Base-by-base conservation (phyloP, 2,888 invertebrate genomes). In the Tachina lurida region DNA sequence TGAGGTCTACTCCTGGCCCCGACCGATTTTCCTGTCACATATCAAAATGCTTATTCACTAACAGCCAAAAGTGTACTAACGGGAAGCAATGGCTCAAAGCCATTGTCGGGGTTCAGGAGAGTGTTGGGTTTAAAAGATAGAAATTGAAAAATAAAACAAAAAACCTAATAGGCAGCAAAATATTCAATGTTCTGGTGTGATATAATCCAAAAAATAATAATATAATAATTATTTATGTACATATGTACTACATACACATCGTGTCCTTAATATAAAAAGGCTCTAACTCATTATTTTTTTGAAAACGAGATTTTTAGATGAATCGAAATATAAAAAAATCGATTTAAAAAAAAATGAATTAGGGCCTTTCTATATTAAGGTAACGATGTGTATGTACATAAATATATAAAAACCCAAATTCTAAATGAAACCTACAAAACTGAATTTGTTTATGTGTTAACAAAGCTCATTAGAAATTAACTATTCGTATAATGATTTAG, bases 1-100 rank as follows among this genome's bases (percentile, higher is more conserved):
- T 96, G 95, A 96, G 96, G 95, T 87, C 95, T 95, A 93, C 95
- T 95, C 93, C 94, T 96, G 94, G 95, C 95, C 93, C 95, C 95
- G 91, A 90, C 93, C 88, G 92, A 92, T 77, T 91, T 91, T 86
- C 89, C 92, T 88, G 87, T 89, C 74, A 90, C 92, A 90, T 92
- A 92, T 91, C 92, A 91, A 88, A 91, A 89, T 86, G 89, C 89
- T 86, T 90, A 90, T 83, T 88, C 90, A 82, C 70, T 88, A 78
- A 84, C 86, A 70, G 73, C 86, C 22, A 78, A 80, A 52, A 70
- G 68, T 45, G 49, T 73, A 52, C 84, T 80, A 85, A 81, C 78
- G 86, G 88, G 87, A 85, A 87, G 87, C 39, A 85, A 83, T 47
- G 91, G 90, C 70, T 89, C 89, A 62, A 89, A 88, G 73, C 90